phyloP scores from a whole-genome alignment of 2,113 vertebrate genomes.

The Lophius piscatorius region DNA sequence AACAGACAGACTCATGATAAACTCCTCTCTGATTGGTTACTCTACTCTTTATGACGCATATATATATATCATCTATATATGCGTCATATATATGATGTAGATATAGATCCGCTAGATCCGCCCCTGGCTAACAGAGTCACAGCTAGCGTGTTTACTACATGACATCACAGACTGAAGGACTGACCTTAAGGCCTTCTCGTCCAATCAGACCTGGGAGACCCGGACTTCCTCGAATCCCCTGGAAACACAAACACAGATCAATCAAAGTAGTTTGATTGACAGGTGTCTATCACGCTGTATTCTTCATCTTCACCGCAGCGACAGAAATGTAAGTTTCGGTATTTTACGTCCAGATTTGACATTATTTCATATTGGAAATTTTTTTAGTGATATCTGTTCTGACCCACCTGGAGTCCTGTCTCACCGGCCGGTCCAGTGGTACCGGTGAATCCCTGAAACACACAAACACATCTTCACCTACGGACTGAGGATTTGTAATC shows the following conservation, averaged over 20 bases:
- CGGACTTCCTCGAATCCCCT: constrained; percentile 62
- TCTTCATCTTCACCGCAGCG: too few species aligned
- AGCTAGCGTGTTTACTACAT: neutral
- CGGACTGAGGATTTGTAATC: neutral
- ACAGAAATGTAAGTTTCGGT: too few species aligned
- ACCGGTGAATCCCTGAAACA: constrained; percentile 79
- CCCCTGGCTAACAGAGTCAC: too few species aligned
- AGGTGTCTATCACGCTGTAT: too few species aligned
- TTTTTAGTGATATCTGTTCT: neutral
- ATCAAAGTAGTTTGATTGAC: too few species aligned
- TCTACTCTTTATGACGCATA: neutral
- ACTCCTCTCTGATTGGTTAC: neutral
- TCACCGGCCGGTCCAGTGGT: constrained; percentile 43
- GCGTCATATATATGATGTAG: too few species aligned
- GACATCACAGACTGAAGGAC: constrained; percentile 1
- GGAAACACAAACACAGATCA: constrained; percentile 27
- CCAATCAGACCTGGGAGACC: constrained; percentile 78
- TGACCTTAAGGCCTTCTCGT: constrained; percentile 70
- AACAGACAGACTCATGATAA: neutral
- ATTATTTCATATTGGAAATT: too few species aligned
- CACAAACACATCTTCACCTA: neutral
- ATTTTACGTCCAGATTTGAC: too few species aligned
- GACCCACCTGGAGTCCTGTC: constrained; percentile 57
- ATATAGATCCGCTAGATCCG: neutral
- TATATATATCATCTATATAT: too few species aligned